Base-by-base conservation (phyloP, 2,888 invertebrate genomes). In the Antheraea assamensis region DNA sequence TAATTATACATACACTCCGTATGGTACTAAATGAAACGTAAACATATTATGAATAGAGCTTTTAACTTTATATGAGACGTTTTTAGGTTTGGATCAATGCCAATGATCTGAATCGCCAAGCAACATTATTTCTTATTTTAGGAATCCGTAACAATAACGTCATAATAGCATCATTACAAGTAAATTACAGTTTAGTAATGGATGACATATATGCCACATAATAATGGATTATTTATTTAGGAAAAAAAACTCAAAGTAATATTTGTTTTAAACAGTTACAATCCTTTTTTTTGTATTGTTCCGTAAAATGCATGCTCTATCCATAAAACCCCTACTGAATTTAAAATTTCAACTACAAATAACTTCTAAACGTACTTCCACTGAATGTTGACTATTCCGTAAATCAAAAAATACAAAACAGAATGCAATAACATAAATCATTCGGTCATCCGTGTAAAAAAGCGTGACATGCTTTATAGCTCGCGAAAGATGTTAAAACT, bases 41-140 rank as follows among this genome's bases (percentile, higher is more conserved):
- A 64, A 30, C 61, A 17, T 64, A 64, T 27, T 68, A 68, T 35
- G 35, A 35, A 52, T 42, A 5, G 30, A 19, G 73, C 31, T 58
- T 70, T 55, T 70, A 31, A 70, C 47, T 58, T 58, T 73, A 42
- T 73, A 58, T 58, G 35, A 52, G 42, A 70, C 42, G 42, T 19
- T 70, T 70, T 70, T 73, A 70, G 35, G 19, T 42, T 70, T 73
- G 73, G 73, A 70, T 70, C 42, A 27, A 55, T 58, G 73, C 73
- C 73, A 73, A 73, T 55, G 27, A 58, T n/a, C 30, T 27, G 55
- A 42, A 70, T 73, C 70, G 31, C 70, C 17, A n/a, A 73, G 47
- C 42, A 42, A 70, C 58, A 70, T 70, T 73, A 73, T 70, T 42
- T n/a, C 15, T 70, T 30, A 58, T 73, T 58, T 58, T 73, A 70